These are phyloP conservation scores for Noturus placidus DNA, from an alignment of 2,113 vertebrate species.

Conservation along the genomic window DNA sequence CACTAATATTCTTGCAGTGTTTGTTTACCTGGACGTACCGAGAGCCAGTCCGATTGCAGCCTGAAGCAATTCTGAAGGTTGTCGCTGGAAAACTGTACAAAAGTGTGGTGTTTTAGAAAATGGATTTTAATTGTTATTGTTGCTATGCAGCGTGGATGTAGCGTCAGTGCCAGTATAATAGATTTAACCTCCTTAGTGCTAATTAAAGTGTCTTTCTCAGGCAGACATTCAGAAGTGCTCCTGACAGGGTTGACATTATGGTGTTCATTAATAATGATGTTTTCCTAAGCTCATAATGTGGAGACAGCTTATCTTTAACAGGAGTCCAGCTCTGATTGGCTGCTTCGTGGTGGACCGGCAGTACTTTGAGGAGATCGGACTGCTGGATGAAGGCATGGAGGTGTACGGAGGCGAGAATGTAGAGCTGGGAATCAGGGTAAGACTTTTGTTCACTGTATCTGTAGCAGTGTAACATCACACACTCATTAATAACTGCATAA, in stretches of 20 bases:
- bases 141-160: background rate
- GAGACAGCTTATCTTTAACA: slow-evolving; percentile 57
- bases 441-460: slow-evolving; percentile 46
- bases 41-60: background rate
- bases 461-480: background rate
- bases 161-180: background rate
- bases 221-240: background rate
- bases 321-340: slow-evolving; percentile 95
- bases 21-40: too few relatives aligned
- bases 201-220: background rate
- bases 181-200: background rate
- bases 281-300: background rate
- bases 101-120: background rate
- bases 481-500: background rate
- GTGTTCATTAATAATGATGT: background rate
- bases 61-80: background rate
- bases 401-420: slow-evolving; percentile 98
- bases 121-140: background rate
- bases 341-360: slow-evolving; percentile 96
- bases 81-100: background rate
- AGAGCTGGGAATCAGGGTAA: slow-evolving; percentile 95
- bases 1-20: background rate
- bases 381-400: slow-evolving; percentile 98
- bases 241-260: background rate
- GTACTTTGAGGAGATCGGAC: slow-evolving; percentile 96